Base-by-base conservation (phyloP, 37 sponge, comb jelly and placozoan species). In the Corticium candelabrum region DNA sequence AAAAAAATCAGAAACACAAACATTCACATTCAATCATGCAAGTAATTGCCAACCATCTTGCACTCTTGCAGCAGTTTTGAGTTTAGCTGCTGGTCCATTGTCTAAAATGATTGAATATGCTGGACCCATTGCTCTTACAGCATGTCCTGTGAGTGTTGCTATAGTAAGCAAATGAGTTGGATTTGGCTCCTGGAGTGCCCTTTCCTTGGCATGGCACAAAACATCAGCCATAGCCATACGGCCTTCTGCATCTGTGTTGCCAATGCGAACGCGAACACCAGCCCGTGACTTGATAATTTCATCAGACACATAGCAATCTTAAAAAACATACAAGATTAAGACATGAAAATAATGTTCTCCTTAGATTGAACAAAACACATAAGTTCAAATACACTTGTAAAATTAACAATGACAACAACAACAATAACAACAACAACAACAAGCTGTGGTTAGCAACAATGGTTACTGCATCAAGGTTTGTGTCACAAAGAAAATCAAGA, bases 211-310 rank as follows among this genome's bases (percentile, higher is more conserved):
- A 29, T 68, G 82, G 77, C 82, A 82, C 68, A 83, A 40, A 34
- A 39, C 50, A 41, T 83, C 84, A 2, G 72, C 35, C 84, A 83
- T 83, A 33, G 71, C 77, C 82, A 82, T 85, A 39, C 85, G 68
- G 40, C 85, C 85, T 32, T 85, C 85, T 0, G 85, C 85, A 34
- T 85, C 85, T 0, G 85, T 85, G 77, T 85, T 85, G 2, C 68
- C 81, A 3, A 85, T 76, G 39, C 81, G 76, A 5, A 85, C 82
- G 2, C 85, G 62, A 2, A 85, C 85, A 7, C 76, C 76, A 32
- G 85, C 85, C 2, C 81, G 67, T 0, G 85, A 82, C 1, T 67
- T 85, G 81, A 85, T 85, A 37, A 85, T 33, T 74, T 85, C 85
- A 75, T 85, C 85, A 40, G 84, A 71, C 77, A 76, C 84, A 41